These are phyloP conservation scores for Arctia plantaginis DNA, from an alignment of 2,888 invertebrate genomes.

Conservation along the genomic window DNA sequence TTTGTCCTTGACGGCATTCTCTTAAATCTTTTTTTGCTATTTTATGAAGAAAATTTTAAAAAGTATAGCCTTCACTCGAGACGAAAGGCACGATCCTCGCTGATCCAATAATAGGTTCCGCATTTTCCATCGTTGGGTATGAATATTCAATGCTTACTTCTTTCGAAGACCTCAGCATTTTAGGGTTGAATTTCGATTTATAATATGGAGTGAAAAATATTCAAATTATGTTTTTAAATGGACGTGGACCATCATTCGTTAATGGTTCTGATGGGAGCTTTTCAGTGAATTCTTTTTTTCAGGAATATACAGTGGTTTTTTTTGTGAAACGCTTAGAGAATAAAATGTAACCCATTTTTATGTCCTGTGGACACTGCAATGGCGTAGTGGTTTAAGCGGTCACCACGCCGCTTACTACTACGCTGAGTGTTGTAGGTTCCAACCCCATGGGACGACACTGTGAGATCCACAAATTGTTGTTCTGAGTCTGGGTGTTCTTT, in stretches of 20 bases:
- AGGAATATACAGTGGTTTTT: neutral
- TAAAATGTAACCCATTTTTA: too few species aligned
- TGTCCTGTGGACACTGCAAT: too few species aligned
- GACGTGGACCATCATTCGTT: constrained; percentile 29
- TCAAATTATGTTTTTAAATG: constrained; percentile 39
- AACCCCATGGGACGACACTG: too few species aligned
- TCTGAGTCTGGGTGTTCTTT: too few species aligned
- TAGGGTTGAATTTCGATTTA: constrained; percentile 52
- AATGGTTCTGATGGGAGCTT: constrained; percentile 26
- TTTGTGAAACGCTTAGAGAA: neutral
- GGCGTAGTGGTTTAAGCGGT: too few species aligned
- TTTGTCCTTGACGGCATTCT: constrained; percentile 25
- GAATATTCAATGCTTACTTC: constrained; percentile 58
- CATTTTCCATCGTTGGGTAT: constrained; percentile 50
- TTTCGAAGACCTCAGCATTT: constrained; percentile 45
- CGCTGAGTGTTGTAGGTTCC: too few species aligned
- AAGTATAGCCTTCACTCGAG: constrained; percentile 43
- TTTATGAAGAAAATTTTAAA: constrained; percentile 49
- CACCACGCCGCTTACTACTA: too few species aligned
- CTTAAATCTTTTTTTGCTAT: constrained; percentile 46
- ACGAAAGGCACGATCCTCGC: constrained; percentile 46
- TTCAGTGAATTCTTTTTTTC: constrained; percentile 1
- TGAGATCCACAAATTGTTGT: too few species aligned
- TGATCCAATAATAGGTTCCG: constrained; percentile 60
- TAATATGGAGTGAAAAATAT: constrained; percentile 46